Percentiles rank a stretch among this genome's conserved stretches.
Conservation (phyloP, 2,797 vertebrate genomes). For the Monodelphis domestica region DNA sequence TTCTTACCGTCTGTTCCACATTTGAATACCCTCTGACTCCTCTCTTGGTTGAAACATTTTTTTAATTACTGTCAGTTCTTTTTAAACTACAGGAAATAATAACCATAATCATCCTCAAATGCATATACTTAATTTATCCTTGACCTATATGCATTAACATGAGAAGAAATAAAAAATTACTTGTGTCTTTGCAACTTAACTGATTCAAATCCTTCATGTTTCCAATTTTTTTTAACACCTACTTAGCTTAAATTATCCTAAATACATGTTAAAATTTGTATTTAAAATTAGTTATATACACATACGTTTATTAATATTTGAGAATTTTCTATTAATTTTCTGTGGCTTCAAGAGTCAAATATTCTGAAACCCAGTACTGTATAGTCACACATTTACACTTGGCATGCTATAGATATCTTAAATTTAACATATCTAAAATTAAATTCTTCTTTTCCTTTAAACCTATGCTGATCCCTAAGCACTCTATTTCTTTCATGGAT, state of each 20-base stretch:
- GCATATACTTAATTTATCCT: neutral
- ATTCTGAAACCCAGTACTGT: neutral
- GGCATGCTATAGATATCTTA: neutral
- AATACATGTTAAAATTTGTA: neutral
- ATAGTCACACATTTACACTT: neutral
- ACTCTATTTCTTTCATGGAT: neutral
- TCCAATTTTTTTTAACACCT: neutral
- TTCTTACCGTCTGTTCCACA: neutral
- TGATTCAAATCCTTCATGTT: neutral
- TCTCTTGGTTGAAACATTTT: neutral
- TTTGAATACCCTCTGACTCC: neutral
- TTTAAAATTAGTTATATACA: neutral
- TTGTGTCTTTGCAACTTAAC: neutral
- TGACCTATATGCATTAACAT: neutral
- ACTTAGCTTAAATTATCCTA: neutral
- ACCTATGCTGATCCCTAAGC: neutral
- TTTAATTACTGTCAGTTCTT: neutral
- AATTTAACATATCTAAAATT: neutral
- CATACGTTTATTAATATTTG: neutral
- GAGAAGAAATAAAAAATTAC: neutral
- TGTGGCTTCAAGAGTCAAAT: neutral
- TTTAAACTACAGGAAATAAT: neutral
- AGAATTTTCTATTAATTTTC: neutral
- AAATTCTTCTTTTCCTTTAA: neutral
- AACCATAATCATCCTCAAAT: neutral